Base-by-base conservation (phyloP, 1,140 invertebrate species). In the Brachionus koreanus region DNA sequence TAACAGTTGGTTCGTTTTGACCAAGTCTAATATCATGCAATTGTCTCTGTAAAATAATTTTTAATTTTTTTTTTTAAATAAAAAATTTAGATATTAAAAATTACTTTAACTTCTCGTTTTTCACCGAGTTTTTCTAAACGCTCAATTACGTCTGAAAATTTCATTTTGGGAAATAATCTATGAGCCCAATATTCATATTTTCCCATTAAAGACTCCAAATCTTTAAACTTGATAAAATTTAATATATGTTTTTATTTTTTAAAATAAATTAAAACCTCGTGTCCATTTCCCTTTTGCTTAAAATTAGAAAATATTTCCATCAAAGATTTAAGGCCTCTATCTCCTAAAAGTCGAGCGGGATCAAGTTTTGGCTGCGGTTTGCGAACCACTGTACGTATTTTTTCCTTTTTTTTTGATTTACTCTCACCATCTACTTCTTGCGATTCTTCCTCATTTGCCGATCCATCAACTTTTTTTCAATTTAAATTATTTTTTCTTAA, bases 161-260 rank as follows among this genome's bases (percentile, higher is more conserved):
- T 90, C 84, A 93, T 93, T 85, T 93, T 95, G 1, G 95, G 95
- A 90, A 93, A 96, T 57, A 97, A 86, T 82, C 95, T 90, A 86
- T 97, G 94, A 2, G 92, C 92, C 96, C 96, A 98, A 85, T 97
- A 95, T 85, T 97, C 94, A 74, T 97, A 85, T 84, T 91, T 92
- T 49, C 92, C 92, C 89, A 98, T 90, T 0, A 97, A 88, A 65
- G 91, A 86, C 86, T 94, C 91, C 13, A 98, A 89, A 89, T 98
- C 95, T 83, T 92, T 88, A 83, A 91, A 92, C 88, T 89, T 19
- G 19, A 74, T 5, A 83, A 42, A 33, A 57, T 75, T 25, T n/a
- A 49, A 42, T 6, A 7, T 19, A 23, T 5, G 37, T 37, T 37
- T 52, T 23, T n/a, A 12, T 12, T 0, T 42, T 49, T 52, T 63